Evolutionary conservation across 2,888 invertebrate species (phyloP).

Genomic region (Lithophane semibrunnea): DNA sequence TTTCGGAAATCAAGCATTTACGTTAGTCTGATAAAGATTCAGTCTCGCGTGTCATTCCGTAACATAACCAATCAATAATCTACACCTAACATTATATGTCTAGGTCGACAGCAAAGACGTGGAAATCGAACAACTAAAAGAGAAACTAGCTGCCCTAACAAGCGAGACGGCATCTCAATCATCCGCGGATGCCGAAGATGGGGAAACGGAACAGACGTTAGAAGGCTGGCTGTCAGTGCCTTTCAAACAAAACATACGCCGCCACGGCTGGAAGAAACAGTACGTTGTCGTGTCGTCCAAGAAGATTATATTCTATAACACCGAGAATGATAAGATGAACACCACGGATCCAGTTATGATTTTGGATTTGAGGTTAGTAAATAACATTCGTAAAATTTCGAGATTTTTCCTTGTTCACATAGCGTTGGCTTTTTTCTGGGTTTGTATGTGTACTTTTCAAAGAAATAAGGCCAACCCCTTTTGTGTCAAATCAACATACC

Average conservation of each 20-base stretch:
- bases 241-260: slow-evolving; percentile 97
- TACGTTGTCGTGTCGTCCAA: slow-evolving; percentile 99
- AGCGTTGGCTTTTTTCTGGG: too few relatives aligned
- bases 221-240: slow-evolving; percentile 99
- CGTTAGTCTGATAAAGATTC: not conserved
- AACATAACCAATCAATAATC: not conserved
- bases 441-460: too few relatives aligned
- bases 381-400: too few relatives aligned
- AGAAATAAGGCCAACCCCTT: too few relatives aligned
- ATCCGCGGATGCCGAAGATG: slow-evolving; percentile 96
- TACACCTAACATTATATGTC: not conserved
- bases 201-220: slow-evolving; percentile 94
- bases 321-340: slow-evolving; percentile 98
- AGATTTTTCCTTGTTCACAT: too few relatives aligned
- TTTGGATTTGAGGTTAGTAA: slow-evolving; percentile 96
- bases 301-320: slow-evolving; percentile 99
- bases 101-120: slow-evolving; percentile 98
- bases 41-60: not conserved
- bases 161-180: slow-evolving; percentile 97
- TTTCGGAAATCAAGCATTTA: not conserved
- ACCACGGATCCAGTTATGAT: slow-evolving; percentile 98
- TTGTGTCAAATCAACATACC: too few relatives aligned
- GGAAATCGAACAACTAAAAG: slow-evolving; percentile 97
- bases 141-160: slow-evolving; percentile 94
- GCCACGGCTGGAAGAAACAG: slow-evolving; percentile 99